Evolutionary conservation across 1,140 invertebrate genomes (phyloP).

Genomic region (Hirudo medicinalis): DNA sequence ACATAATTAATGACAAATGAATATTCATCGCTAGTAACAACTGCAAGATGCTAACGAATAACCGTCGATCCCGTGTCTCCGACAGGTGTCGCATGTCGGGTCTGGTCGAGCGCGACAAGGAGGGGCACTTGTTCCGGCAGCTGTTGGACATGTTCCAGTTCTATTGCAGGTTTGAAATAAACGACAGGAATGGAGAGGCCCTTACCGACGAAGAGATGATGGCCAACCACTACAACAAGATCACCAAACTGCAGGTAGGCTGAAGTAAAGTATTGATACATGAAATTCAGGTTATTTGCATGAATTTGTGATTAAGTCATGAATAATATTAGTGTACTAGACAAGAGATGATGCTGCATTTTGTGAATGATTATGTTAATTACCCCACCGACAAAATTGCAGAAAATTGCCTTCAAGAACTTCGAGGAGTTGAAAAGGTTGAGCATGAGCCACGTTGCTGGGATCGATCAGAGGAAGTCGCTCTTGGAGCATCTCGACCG

Average conservation of each 20-base stretch:
- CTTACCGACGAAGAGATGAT: conserved; percentile 85
- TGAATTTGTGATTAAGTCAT: too few species aligned
- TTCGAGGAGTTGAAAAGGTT: conserved; percentile 71
- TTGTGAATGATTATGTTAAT: too few species aligned
- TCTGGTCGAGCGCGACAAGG: conserved; percentile 53
- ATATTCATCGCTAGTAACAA: too few species aligned
- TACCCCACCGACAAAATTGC: conserved; percentile 29
- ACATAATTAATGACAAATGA: too few species aligned
- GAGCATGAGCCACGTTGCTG: conserved; percentile 80
- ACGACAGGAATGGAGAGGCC: conserved; percentile 85
- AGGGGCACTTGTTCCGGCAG: conserved; percentile 82
- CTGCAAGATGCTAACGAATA: neutral
- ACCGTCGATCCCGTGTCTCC: neutral
- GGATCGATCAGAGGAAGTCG: conserved; percentile 72
- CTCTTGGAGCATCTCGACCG: conserved; percentile 72
- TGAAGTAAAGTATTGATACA: too few species aligned
- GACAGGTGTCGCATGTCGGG: conserved; percentile 55
- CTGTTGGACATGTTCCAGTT: conserved; percentile 89
- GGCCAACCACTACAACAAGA: conserved; percentile 75
- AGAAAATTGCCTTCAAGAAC: conserved; percentile 83
- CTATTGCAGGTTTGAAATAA: conserved; percentile 93
- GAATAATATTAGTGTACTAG: too few species aligned
- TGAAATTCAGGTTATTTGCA: too few species aligned
- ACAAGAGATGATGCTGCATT: too few species aligned
- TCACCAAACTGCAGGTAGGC: conserved; percentile 62